phyloP scores from a whole-genome alignment of 2,888 invertebrate species.

The Nomada flava region DNA sequence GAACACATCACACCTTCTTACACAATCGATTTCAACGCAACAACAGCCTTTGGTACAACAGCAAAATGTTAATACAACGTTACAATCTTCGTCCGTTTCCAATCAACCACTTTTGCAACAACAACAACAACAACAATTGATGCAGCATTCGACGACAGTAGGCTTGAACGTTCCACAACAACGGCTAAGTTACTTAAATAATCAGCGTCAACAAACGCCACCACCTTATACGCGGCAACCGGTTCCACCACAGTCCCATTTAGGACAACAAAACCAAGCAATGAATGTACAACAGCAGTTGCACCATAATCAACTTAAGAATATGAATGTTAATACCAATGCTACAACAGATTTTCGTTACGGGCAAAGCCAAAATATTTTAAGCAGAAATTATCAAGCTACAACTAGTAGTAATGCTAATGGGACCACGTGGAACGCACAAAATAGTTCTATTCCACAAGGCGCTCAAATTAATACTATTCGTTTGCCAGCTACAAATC shows the following conservation, averaged over 20 bases:
- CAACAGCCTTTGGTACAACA: conserved; percentile 67
- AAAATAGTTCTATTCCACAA: conserved; percentile 75
- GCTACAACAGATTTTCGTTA: conserved; percentile 82
- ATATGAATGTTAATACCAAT: conserved; percentile 80
- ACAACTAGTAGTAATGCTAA: conserved; percentile 69
- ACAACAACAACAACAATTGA: conserved; percentile 65
- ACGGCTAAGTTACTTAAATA: conserved; percentile 78
- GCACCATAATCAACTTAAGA: conserved; percentile 82
- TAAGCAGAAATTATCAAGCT: conserved; percentile 80
- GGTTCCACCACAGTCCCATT: conserved; percentile 70
- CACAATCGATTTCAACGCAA: conserved; percentile 64
- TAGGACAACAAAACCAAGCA: conserved; percentile 75
- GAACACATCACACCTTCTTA: conserved; percentile 56
- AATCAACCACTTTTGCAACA: conserved; percentile 69
- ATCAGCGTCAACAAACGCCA: conserved; percentile 81
- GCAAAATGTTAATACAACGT: conserved; percentile 59
- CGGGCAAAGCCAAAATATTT: conserved; percentile 82
- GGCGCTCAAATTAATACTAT: conserved; percentile 76
- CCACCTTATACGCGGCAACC: conserved; percentile 84
- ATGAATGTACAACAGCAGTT: conserved; percentile 82
- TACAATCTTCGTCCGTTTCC: conserved; percentile 63
- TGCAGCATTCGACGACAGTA: conserved; percentile 65
- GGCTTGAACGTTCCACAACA: conserved; percentile 80
- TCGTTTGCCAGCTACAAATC: conserved; percentile 70
- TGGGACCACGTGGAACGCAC: conserved; percentile 79